A percentile compares a stretch with the other conserved stretches of the same genome.
phyloP scores from a whole-genome alignment of 2,797 vertebrate species.

The Halcyon chelicuti region DNA sequence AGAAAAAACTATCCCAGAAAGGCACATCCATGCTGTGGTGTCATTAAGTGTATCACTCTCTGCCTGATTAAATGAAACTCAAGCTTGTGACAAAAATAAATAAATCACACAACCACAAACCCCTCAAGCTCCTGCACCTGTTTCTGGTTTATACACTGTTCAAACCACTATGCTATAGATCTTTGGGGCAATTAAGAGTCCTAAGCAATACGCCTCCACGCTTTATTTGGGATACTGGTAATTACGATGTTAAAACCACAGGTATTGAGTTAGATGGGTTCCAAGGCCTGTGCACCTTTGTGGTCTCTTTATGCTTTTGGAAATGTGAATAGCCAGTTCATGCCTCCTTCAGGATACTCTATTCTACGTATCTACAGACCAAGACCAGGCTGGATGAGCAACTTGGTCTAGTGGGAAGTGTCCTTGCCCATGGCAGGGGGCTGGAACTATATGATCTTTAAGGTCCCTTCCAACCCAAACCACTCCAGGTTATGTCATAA shows the following conservation, averaged over 20 bases:
- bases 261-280: neutral
- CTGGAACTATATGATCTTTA: neutral
- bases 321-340: neutral
- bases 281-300: neutral
- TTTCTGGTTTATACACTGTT: neutral
- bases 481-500: neutral
- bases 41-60: neutral
- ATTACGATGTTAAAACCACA: neutral
- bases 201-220: fast-evolving
- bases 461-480: neutral
- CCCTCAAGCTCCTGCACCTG: fast-evolving
- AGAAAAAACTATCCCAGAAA: neutral
- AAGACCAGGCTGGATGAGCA: neutral
- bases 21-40: neutral
- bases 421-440: neutral
- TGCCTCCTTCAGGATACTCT: neutral
- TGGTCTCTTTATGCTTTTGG: neutral
- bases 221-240: neutral
- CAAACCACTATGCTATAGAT: fast-evolving
- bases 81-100: neutral
- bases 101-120: neutral
- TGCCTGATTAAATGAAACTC: neutral
- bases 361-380: fast-evolving
- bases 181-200: neutral
- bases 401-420: neutral